A percentile compares a stretch with the other conserved stretches of the same genome.
phyloP scores from a whole-genome alignment of 2,797 vertebrate genomes.

The Adelosebastes latens region DNA sequence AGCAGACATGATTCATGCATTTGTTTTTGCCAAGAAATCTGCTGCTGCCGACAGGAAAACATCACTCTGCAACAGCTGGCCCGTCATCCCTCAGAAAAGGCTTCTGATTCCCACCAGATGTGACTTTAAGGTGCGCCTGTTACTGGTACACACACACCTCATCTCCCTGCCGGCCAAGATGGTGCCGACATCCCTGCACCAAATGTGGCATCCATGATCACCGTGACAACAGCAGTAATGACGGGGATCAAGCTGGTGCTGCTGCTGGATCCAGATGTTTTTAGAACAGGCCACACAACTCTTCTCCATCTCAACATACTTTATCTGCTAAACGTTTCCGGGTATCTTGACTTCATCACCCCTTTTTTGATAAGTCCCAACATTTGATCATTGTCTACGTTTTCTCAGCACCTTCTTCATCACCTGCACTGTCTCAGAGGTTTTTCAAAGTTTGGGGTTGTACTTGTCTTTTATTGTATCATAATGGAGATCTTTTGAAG shows the following conservation, averaged over 20 bases:
- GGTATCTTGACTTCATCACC: neutral
- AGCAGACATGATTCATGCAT: neutral
- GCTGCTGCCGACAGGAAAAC: neutral
- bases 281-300: neutral
- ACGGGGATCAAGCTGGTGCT: neutral
- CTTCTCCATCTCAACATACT: neutral
- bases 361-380: neutral
- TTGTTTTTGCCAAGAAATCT: neutral
- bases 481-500: too few relatives aligned
- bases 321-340: neutral
- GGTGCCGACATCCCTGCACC: neutral
- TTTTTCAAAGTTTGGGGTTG: too few relatives aligned
- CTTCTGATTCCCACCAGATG: slow-evolving; percentile 8
- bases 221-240: neutral
- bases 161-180: neutral
- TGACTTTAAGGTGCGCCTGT: neutral
- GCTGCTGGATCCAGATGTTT: neutral
- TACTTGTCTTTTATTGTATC: neutral
- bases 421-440: neutral
- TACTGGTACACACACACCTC: neutral
- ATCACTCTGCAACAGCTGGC: slow-evolving; percentile 4
- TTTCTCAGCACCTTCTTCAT: neutral
- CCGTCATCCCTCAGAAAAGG: neutral
- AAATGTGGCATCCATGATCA: neutral
- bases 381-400: neutral